phyloP scores from a whole-genome alignment of 2,797 vertebrate genomes.

The Sebastolobus alascanus region DNA sequence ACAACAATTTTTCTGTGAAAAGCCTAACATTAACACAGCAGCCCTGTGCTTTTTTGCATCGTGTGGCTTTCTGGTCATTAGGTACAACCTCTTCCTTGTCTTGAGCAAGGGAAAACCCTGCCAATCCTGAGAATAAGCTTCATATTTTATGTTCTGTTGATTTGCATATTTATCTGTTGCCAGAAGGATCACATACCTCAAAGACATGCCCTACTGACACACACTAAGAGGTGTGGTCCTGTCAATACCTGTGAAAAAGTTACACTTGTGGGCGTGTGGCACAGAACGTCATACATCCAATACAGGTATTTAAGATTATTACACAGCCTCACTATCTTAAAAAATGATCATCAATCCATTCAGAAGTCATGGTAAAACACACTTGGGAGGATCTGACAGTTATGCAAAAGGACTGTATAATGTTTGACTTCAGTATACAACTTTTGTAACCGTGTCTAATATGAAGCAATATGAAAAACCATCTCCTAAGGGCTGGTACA shows the following conservation, averaged over 20 bases:
- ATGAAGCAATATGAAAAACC: neutral
- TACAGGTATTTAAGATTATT: conserved; percentile 26
- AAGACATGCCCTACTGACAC: conserved; percentile 16
- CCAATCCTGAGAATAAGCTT: neutral
- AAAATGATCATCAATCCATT: neutral
- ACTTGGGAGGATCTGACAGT: neutral
- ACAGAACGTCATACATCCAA: conserved; percentile 1
- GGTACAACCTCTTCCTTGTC: neutral
- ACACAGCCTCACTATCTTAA: neutral
- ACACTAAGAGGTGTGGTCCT: conserved; percentile 38
- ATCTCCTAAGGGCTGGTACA: neutral
- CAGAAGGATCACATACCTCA: conserved; percentile 12
- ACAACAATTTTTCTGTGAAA: neutral
- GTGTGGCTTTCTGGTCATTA: neutral
- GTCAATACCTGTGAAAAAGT: conserved; percentile 6
- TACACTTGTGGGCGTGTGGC: neutral
- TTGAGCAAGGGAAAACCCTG: neutral
- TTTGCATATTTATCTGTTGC: conserved; percentile 1
- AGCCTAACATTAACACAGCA: neutral
- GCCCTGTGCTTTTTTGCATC: neutral
- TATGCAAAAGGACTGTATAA: neutral
- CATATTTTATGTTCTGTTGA: neutral
- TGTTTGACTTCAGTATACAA: neutral
- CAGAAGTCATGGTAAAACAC: neutral
- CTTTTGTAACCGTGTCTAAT: neutral